Base-by-base conservation (phyloP, 1,140 invertebrate genomes). In the Leptinotarsa defecta region DNA sequence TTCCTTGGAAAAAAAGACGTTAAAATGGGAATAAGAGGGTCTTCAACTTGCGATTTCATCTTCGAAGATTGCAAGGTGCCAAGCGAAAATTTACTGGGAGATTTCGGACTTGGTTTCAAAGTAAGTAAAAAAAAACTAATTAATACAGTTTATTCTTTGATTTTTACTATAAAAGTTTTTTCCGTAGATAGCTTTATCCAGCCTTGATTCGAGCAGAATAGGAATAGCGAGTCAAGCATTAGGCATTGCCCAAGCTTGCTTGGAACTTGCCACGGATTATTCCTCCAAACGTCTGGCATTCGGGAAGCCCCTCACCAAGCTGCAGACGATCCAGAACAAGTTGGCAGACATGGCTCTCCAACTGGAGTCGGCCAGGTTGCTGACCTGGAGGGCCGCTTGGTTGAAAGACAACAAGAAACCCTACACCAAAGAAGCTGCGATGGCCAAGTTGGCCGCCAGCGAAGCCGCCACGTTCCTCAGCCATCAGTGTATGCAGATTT, bases 1-100 rank as follows among this genome's bases (percentile, higher is more conserved):
- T 91, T 92, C 27, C 82, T 98, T 57, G 96, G 96, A 0, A 98
- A 97, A 84, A 98, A 97, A 84, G 96, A 98, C 87, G 95, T 98
- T 81, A 98, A 99, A 87, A 85, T 99, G 17, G 84, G 84, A 34
- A 98, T 99, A 75, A 89, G 94, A 75, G 97, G 90, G 1, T 96
- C 95, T 22, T 98, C 96, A 13, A 99, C 97, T 0, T 96, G 95
- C 83, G 94, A 93, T 76, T 86, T 98, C 15, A 97, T 97, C 75
- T 97, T 97, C 87, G 96, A 98, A 86, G 95, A 98, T 81, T 96
- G 94, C 86, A 84, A 87, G 78, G 89, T 98, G 48, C 93, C 95
- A 0, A 90, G 91, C 82, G 92, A 94, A 74, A 95, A 94, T 86
- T 81, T 97, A n/a, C 85, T 98, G 1, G 96, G 96, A 19, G 84